Evolutionary conservation across 2,797 vertebrate species (phyloP), one percentile per base, ranked within the genome.

Genomic region (Peromyscus melanophrys): DNA sequence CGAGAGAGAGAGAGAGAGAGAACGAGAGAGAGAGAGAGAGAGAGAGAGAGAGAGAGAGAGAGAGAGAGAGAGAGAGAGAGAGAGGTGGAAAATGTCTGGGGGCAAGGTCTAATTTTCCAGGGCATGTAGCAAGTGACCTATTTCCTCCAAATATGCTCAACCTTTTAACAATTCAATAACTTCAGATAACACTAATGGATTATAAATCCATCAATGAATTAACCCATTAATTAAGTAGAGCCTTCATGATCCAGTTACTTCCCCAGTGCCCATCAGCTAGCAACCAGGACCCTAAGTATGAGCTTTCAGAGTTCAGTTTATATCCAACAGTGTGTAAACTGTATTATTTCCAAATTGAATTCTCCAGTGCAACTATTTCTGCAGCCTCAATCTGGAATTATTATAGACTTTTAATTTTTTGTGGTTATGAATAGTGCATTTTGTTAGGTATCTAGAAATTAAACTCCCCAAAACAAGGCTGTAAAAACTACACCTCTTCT

Each of bases 401-500:
- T 71, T 59, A 6, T n/a, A 78, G 1, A 77, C 25, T 10, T 94
- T 63, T 21, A 19, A 65, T 12, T 17, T 65, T 23, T n/a, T 14
- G 37, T 4, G 17, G 1, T 61, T 10, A 87, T 25, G 6, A 9
- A 4, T 69, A 71, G 29, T 23, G 76, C 52, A 40, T 85, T 94
- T 90, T 93, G 59, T 75, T 90, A 95, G 88, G 59, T 0, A 2
- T 96, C 16, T 21, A 46, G 29, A 96, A 93, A 43, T 9, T 11
- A 94, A 59, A 37, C 4, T 83, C 19, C 71, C 0, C 3, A 63
- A 76, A 95, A 40, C 63, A 4, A 4, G 52, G 40, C 29, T 61
- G 52, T 77, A 89, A 94, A 95, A 95, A 89, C 86, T 92, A 19
- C 65, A 25, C 1, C 6, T 80, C 31, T 19, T 31, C 40, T 78